Base-by-base conservation (phyloP, 2,113 vertebrate species). In the Oryzias woworae region DNA sequence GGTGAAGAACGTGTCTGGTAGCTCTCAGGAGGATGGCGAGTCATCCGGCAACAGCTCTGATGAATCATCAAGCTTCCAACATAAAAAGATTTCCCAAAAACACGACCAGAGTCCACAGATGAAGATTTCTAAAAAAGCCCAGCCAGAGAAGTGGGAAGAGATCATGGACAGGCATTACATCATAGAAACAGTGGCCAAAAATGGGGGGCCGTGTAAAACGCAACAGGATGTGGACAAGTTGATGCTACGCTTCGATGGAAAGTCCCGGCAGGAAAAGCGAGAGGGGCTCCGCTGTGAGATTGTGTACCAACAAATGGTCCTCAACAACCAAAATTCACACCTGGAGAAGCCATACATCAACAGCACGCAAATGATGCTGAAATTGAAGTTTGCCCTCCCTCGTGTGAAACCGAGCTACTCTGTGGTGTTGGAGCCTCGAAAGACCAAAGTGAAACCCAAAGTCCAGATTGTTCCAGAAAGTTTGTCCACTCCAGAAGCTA, bases 201-300 rank as follows among this genome's bases (percentile, higher is more conserved):
- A 91, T 1, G 90, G 90, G 4, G 92, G 92, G 14, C 90, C 91
- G 0, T 93, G 92, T 62, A 88, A 71, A 58, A 76, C 82, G 0
- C 78, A 84, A 71, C 80, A 82, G 74, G 92, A 92, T 46, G 82
- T 92, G 0, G 90, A 93, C 41, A 85, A 80, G 50, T 53, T 93
- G 73, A 46, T 92, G 59, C 31, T 75, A 49, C 87, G 82, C 5
- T 66, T 91, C 0, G 87, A 91, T 0, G 85, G 85, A 1, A 66
- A 75, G 3, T 31, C 76, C 2, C 51, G 80, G 22, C 23, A n/a
- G 2, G 83, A 88, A 46, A 92, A 75, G 57, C 58, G 77, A 1
- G 91, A 91, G 28, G 89, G 78, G 0, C 1, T 92, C 3, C 87
- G 88, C 2, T 89, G 85, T 13, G 88, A 93, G 78, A 64, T 92